phyloP scores from a whole-genome alignment of 2,113 vertebrate genomes.

The Heteronetta atricapilla region DNA sequence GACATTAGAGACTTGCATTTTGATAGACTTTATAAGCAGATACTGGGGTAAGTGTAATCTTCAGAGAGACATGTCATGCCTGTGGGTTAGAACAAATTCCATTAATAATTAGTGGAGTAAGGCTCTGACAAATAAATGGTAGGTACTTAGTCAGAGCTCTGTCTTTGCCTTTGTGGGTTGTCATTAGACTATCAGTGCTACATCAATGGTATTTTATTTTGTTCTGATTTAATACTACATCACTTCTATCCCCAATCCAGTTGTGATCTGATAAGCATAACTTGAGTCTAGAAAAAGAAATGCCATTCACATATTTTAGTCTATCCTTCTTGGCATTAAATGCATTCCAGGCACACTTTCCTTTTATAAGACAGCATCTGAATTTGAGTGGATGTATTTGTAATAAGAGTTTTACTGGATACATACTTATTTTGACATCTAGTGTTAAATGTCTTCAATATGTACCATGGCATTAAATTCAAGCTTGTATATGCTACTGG shows the following conservation, averaged over 20 bases:
- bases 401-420: slow-evolving; percentile 45
- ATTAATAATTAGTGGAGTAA: neutral
- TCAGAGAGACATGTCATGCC: neutral
- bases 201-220: neutral
- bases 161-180: neutral
- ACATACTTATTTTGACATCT: slow-evolving; percentile 46
- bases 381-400: slow-evolving; percentile 43
- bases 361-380: neutral
- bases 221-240: neutral
- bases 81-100: neutral
- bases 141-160: neutral
- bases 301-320: neutral
- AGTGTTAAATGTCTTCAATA: slow-evolving; percentile 41
- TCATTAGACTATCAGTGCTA: neutral
- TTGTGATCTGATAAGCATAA: neutral
- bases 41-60: neutral
- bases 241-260: neutral
- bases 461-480: neutral
- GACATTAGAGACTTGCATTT: neutral
- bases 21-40: neutral
- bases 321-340: neutral
- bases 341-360: neutral
- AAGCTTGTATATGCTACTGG: neutral
- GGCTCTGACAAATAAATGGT: neutral
- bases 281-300: neutral